phyloP scores from a whole-genome alignment of 2,888 invertebrate species.

The Beris morrisii region DNA sequence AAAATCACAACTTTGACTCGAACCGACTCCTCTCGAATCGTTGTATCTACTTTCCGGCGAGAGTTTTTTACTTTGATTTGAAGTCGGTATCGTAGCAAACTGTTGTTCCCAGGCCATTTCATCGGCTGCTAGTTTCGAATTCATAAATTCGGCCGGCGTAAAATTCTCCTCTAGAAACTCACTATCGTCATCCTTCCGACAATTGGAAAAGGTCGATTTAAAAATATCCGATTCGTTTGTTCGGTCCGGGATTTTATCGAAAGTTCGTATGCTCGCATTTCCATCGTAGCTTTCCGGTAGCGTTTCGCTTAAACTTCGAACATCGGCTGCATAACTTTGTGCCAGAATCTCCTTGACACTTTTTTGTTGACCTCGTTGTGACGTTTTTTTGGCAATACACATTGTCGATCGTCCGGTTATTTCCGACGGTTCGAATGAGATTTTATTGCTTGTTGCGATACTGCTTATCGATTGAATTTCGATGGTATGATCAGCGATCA shows the following conservation, averaged over 20 bases:
- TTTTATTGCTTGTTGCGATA: slow-evolving; percentile 42
- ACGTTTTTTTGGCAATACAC: slow-evolving; percentile 34
- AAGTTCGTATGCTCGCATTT: slow-evolving; percentile 46
- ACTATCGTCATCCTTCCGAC: slow-evolving; percentile 36
- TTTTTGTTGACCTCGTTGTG: not conserved
- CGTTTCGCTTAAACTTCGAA: slow-evolving; percentile 41
- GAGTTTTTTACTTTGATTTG: not conserved
- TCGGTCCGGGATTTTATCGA: slow-evolving; percentile 44
- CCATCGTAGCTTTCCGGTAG: slow-evolving; percentile 20
- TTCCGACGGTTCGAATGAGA: slow-evolving; percentile 53
- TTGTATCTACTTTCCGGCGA: not conserved
- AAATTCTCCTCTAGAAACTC: slow-evolving; percentile 44
- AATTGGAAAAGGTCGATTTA: slow-evolving; percentile 30
- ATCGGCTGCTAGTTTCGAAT: slow-evolving; percentile 48
- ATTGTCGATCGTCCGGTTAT: slow-evolving; percentile 54
- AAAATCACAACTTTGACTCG: slow-evolving; percentile 42
- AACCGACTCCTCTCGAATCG: not conserved
- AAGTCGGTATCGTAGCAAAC: slow-evolving; percentile 50
- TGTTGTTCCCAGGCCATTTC: slow-evolving; percentile 54
- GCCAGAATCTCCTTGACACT: slow-evolving; percentile 46
- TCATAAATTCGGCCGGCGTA: slow-evolving; percentile 52
- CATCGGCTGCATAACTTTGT: slow-evolving; percentile 50
- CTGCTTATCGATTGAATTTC: slow-evolving; percentile 46
- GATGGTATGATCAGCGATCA: slow-evolving; percentile 52
- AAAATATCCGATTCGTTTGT: not conserved